Percentiles rank a stretch among this genome's conserved stretches.
Evolutionary conservation across 2,113 vertebrate genomes (phyloP).

Genomic region (Beaufortia kweichowensis): DNA sequence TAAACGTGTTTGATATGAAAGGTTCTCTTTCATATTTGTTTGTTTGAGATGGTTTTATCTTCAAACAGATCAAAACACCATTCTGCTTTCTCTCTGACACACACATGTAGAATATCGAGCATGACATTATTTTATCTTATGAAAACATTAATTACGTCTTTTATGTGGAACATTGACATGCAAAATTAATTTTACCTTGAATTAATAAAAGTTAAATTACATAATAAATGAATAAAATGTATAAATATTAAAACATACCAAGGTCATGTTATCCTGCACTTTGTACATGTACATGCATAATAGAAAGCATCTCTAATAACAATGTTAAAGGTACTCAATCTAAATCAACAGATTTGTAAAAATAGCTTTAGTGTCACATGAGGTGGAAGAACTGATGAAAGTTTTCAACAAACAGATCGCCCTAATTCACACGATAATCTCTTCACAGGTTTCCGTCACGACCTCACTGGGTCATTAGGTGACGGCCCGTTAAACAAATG

Average conservation of each 20-base stretch:
- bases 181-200: slow-evolving; percentile 6
- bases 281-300: too few relatives aligned
- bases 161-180: slow-evolving; percentile 30
- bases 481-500: slow-evolving; percentile 43
- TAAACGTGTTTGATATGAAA: background rate
- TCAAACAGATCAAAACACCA: background rate
- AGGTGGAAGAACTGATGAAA: background rate
- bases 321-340: background rate
- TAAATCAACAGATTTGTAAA: slow-evolving; percentile 6
- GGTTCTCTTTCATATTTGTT: background rate
- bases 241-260: background rate
- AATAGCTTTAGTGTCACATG: background rate
- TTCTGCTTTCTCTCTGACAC: background rate
- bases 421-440: background rate
- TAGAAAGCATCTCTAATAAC: background rate
- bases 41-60: background rate
- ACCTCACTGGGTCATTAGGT: slow-evolving; percentile 1
- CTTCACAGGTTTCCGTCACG: background rate
- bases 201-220: slow-evolving; percentile 26
- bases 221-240: background rate
- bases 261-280: background rate
- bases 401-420: slow-evolving; percentile 11
- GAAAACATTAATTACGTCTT: slow-evolving; percentile 35
- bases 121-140: slow-evolving; percentile 20
- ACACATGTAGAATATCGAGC: slow-evolving; percentile 11